Conservation (phyloP, 23 tunicate genomes). For the Oikopleura dioica region DNA sequence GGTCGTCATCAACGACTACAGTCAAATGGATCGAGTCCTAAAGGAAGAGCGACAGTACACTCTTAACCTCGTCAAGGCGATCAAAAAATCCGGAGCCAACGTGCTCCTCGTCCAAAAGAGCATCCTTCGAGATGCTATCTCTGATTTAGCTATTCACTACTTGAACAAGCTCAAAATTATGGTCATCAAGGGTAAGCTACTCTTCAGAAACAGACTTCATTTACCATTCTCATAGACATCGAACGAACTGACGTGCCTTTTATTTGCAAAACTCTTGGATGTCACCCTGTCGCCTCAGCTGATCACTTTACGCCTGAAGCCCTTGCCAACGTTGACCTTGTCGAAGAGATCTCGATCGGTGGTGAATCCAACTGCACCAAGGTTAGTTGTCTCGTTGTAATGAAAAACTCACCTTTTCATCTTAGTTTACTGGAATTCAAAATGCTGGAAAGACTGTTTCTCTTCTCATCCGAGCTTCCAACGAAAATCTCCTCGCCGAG, state of each 20-base stretch:
- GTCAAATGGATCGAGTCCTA: conserved; percentile 92
- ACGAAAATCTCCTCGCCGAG: conserved; percentile 67
- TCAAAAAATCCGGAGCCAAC: conserved; percentile 84
- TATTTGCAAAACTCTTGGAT: conserved; percentile 79
- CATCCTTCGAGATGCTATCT: conserved; percentile 74
- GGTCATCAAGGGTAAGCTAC: conserved; percentile 26
- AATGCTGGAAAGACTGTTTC: conserved; percentile 48
- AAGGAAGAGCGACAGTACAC: conserved; percentile 92
- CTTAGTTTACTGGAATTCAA: conserved; percentile 48
- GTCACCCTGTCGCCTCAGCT: conserved; percentile 78
- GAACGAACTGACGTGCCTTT: conserved; percentile 86
- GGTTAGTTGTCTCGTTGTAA: background rate
- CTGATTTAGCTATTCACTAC: conserved; percentile 79
- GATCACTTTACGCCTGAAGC: conserved; percentile 82
- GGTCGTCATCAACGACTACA: conserved; percentile 67
- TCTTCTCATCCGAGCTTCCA: conserved; percentile 55
- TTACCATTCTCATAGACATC: conserved; percentile 17
- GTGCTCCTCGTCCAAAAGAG: conserved; percentile 78
- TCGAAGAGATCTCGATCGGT: conserved; percentile 76
- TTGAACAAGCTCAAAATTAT: conserved; percentile 88
- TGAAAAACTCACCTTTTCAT: background rate
- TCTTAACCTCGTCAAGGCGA: conserved; percentile 69
- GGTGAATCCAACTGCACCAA: conserved; percentile 15
- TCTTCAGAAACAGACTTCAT: background rate
- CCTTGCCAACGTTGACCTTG: conserved; percentile 74